Evolutionary conservation across 2,888 invertebrate genomes (phyloP), one percentile per base, ranked within the genome.

Genomic region (Hydropsyche betteni): DNA sequence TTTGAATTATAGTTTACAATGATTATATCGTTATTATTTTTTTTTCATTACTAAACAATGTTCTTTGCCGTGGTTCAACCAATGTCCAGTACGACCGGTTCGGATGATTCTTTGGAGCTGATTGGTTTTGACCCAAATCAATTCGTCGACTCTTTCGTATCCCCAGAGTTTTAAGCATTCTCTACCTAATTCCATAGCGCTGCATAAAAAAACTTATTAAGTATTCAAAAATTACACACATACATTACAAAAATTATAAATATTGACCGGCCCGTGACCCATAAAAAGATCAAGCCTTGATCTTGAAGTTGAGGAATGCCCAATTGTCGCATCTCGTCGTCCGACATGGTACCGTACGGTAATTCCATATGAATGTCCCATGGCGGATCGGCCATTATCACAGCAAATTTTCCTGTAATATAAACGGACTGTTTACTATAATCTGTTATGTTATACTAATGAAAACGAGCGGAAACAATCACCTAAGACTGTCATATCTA

Each of bases 341-440:
- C 98, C 0, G 97, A 97, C 96, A 99, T 97, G 0, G 98, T 99
- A 1, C 98, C 99, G 84, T 99, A 99, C 0, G 98, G 98, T 68
- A 99, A 87, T 85, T 99, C 98, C 98, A 99, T 99, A 84, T 99
- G 98, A 80, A 99, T 99, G 83, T 99, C 99, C 99, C 98, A 99
- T 0, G 98, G 99, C 0, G 98, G 98, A 85, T 98, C 97, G 50
- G 98, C 98, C 99, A 99, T 99, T 80, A 99, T 96, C 3, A 99
- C 98, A 0, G 98, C 95, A 87, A 98, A 99, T 87, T 99, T 98
- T n/a, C 94, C 94, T 64, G 12, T 33, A 64, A 61, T 16, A 14
- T 2, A 4, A 12, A 51, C 8, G 8, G 51, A 12, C 8, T 51
- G n/a, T 51, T 12, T 51, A 51, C 2, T 24, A 2, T 24, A 24